Conservation (phyloP, 2,113 vertebrate species). For the Colinus virginianus region DNA sequence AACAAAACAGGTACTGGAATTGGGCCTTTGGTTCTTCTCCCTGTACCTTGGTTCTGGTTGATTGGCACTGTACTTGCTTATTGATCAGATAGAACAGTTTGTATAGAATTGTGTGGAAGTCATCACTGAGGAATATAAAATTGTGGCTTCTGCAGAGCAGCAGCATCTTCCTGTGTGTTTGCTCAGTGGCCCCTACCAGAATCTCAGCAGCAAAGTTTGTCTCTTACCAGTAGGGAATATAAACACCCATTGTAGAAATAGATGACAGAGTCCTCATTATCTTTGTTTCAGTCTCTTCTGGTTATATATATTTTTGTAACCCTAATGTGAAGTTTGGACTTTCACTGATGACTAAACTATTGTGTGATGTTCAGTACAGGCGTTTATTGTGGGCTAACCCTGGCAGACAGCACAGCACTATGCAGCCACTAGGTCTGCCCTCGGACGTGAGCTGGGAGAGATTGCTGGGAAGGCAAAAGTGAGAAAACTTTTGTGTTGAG, state of each 20-base stretch:
- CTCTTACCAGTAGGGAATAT: neutral
- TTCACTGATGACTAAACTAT: neutral
- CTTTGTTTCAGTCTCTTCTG: neutral
- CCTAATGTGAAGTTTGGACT: neutral
- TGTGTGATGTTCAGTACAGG: neutral
- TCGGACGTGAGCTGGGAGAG: neutral
- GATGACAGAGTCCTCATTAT: neutral
- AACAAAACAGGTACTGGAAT: neutral
- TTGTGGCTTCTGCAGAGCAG: neutral
- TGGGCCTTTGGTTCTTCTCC: neutral
- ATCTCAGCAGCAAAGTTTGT: neutral
- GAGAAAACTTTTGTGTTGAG: neutral
- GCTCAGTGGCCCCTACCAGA: neutral
- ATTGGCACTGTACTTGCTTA: neutral
- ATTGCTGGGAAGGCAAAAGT: neutral
- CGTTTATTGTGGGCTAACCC: neutral
- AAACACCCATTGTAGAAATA: neutral
- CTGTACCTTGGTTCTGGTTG: neutral
- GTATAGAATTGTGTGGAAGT: neutral
- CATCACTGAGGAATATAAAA: neutral
- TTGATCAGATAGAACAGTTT: neutral
- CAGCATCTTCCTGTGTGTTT: neutral
- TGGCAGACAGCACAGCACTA: neutral
- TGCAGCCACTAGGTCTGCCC: neutral
- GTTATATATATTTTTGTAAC: neutral